These are phyloP conservation scores for Cecidostiba fungosa DNA, from an alignment of 2,888 invertebrate genomes.

Conservation along the genomic window DNA sequence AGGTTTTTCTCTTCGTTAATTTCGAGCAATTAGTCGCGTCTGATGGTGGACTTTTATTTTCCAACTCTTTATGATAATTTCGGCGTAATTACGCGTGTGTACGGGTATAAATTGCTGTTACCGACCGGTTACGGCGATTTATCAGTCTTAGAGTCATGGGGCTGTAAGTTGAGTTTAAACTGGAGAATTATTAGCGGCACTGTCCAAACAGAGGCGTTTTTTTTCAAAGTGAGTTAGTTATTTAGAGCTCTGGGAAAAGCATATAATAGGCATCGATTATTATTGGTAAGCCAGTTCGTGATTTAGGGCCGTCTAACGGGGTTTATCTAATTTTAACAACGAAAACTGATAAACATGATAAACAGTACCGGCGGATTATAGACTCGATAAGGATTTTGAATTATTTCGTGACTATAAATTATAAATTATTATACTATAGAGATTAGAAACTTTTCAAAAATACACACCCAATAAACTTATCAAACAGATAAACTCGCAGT, in stretches of 20 bases:
- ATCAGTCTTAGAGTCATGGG: background rate
- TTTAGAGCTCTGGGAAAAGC: background rate
- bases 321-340: background rate
- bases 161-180: background rate
- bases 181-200: background rate
- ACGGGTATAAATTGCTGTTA: conserved; percentile 12
- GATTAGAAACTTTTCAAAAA: background rate
- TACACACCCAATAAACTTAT: background rate
- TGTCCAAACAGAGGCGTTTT: background rate
- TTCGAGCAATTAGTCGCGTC: conserved; percentile 30
- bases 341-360: background rate
- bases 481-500: background rate
- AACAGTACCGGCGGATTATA: background rate
- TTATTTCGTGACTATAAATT: background rate
- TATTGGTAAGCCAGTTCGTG: background rate
- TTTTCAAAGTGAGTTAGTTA: background rate
- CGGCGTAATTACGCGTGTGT: background rate
- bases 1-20: background rate
- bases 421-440: too few relatives aligned
- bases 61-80: conserved; percentile 1
- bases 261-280: background rate
- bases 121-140: background rate
- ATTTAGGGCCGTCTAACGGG: background rate
- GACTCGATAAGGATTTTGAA: background rate
- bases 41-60: background rate